Conservation (phyloP, 2,113 vertebrate species). For the Muntiacus muntjak region DNA sequence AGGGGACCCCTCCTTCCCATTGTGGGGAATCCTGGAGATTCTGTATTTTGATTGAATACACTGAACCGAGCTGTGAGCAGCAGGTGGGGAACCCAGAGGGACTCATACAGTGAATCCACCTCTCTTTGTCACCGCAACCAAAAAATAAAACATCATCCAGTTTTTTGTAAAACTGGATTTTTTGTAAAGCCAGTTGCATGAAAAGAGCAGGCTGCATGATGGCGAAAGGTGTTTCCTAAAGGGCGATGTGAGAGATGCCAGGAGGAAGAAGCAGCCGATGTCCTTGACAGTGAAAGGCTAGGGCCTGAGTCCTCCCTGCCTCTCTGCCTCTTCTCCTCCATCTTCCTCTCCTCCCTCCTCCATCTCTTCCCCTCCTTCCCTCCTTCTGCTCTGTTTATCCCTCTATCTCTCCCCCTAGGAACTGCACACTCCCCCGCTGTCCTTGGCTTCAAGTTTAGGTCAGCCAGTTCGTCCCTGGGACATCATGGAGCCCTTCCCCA, state of each 20-base stretch:
- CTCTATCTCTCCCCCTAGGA: no score
- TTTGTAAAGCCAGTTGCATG: neutral
- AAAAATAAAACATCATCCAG: neutral
- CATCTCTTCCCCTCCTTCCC: fast-evolving
- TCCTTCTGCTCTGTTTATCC: neutral
- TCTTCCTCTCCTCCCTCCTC: neutral
- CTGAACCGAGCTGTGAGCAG: neutral
- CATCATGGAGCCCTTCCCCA: neutral
- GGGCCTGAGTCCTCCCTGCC: fast-evolving
- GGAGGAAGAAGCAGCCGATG: neutral
- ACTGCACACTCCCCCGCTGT: neutral
- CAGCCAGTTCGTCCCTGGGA: neutral
- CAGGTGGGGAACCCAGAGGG: neutral
- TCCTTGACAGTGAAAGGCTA: neutral
- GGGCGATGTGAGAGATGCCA: neutral
- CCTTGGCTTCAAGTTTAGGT: neutral
- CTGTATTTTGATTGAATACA: neutral
- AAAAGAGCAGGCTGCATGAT: neutral
- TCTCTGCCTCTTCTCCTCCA: neutral
- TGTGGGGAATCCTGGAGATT: neutral
- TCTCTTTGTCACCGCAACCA: fast-evolving
- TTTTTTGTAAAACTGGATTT: no score
- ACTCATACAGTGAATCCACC: neutral
- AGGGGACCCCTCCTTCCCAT: neutral
- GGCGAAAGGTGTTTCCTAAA: neutral